phyloP scores from a whole-genome alignment of 2,113 vertebrate genomes.

The Natator depressus region DNA sequence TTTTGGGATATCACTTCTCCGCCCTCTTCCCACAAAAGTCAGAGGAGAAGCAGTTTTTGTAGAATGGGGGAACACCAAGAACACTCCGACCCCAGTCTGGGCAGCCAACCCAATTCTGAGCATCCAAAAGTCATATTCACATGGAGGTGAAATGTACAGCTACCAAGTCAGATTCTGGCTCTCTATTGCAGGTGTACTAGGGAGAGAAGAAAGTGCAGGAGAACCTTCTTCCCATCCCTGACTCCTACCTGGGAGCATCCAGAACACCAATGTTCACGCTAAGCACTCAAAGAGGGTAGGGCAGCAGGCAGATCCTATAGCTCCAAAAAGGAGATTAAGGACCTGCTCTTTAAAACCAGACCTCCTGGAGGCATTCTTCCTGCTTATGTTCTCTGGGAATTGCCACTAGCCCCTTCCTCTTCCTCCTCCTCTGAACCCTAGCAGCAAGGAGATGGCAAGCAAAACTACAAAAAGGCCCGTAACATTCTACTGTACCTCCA shows the following conservation, averaged over 20 bases:
- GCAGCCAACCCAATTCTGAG: background rate
- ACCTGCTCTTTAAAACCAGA: background rate
- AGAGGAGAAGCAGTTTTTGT: background rate
- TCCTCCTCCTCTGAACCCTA: background rate
- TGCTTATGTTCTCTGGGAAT: background rate
- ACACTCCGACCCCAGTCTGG: fast-evolving
- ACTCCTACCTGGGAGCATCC: background rate
- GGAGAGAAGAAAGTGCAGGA: background rate
- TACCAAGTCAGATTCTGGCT: too few species aligned
- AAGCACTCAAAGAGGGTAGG: background rate
- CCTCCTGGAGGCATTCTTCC: background rate
- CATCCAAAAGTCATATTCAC: background rate
- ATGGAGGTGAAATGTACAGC: background rate
- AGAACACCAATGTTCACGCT: background rate
- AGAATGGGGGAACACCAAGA: background rate
- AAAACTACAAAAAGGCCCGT: background rate
- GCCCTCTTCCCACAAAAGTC: background rate
- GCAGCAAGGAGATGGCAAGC: fast-evolving
- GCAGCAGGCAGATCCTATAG: background rate
- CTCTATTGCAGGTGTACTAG: background rate
- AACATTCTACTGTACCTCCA: background rate
- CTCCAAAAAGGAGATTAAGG: background rate
- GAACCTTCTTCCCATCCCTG: background rate
- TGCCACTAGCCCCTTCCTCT: background rate
- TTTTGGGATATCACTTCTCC: background rate